phyloP scores from a whole-genome alignment of 2,113 vertebrate genomes.

The Hassar affinis region DNA sequence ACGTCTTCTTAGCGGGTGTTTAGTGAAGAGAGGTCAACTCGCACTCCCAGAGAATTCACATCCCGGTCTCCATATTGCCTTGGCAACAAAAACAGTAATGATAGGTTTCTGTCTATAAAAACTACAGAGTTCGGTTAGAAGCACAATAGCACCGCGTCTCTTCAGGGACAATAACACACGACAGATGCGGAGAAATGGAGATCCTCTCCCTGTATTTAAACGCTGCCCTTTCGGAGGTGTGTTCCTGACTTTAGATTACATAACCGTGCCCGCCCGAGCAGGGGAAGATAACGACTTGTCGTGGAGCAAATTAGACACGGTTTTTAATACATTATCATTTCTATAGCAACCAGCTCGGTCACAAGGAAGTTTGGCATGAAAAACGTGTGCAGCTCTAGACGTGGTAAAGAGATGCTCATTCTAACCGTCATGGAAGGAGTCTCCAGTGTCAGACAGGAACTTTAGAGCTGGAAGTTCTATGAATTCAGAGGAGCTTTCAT shows the following conservation, averaged over 20 bases:
- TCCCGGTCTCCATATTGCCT: slow-evolving; percentile 41
- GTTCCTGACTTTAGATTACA: background rate
- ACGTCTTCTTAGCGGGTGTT: slow-evolving; percentile 27
- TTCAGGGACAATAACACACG: slow-evolving; percentile 22
- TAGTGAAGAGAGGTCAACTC: slow-evolving; percentile 40
- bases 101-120: slow-evolving; percentile 40
- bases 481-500: background rate
- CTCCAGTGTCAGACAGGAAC: background rate
- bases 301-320: too few relatives aligned
- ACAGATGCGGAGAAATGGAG: background rate
- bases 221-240: background rate
- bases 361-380: background rate
- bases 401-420: background rate
- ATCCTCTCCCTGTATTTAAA: background rate
- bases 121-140: slow-evolving; percentile 38
- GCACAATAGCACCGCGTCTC: slow-evolving; percentile 20
- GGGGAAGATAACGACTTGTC: background rate
- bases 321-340: background rate
- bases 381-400: background rate
- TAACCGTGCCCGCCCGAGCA: background rate
- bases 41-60: slow-evolving; percentile 13
- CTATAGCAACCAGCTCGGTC: too few relatives aligned
- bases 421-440: background rate
- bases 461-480: background rate
- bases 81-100: slow-evolving; percentile 54